These are phyloP conservation scores for Balanococcus diminutus DNA, from an alignment of 2,888 invertebrate genomes.

Conservation along the genomic window DNA sequence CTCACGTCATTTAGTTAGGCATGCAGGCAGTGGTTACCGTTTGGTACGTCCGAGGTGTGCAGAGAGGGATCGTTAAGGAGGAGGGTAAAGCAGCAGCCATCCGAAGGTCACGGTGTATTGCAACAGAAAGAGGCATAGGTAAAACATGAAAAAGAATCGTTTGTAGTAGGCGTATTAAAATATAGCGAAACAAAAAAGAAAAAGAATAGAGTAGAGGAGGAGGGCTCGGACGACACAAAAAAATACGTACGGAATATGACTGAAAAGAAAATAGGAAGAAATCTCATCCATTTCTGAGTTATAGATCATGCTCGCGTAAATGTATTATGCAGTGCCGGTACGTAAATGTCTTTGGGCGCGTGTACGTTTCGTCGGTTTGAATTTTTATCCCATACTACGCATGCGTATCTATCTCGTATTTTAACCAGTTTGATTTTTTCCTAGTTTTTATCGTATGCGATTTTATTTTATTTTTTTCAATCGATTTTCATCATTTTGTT, in stretches of 20 bases:
- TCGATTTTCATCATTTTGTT: neutral
- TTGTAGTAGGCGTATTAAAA: slow-evolving; percentile 56
- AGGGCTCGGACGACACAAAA: slow-evolving; percentile 39
- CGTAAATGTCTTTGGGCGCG: slow-evolving; percentile 49
- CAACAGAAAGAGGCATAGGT: slow-evolving; percentile 53
- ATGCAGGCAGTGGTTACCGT: slow-evolving; percentile 55
- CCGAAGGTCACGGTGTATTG: slow-evolving; percentile 55
- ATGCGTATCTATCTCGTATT: slow-evolving; percentile 44
- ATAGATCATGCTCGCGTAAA: slow-evolving; percentile 53
- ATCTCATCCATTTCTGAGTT: slow-evolving; percentile 54
- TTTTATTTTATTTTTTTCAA: neutral
- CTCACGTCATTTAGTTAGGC: slow-evolving; percentile 56
- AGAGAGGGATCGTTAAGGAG: slow-evolving; percentile 54
- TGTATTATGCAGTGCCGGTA: slow-evolving; percentile 53
- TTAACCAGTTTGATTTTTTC: slow-evolving; percentile 29
- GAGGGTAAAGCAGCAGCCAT: slow-evolving; percentile 55
- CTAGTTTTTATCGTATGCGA: neutral
- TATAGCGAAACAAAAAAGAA: slow-evolving; percentile 55
- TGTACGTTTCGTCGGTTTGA: slow-evolving; percentile 33
- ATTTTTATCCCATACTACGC: slow-evolving; percentile 37
- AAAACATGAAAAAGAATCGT: slow-evolving; percentile 54
- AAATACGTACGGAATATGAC: slow-evolving; percentile 49
- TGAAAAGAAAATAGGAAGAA: slow-evolving; percentile 55
- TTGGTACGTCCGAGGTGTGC: slow-evolving; percentile 48
- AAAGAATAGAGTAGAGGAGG: slow-evolving; percentile 50